Evolutionary conservation across 2,888 invertebrate genomes (phyloP), one percentile per base, ranked within the genome.

Genomic region (Lamellibrachia satsuma): DNA sequence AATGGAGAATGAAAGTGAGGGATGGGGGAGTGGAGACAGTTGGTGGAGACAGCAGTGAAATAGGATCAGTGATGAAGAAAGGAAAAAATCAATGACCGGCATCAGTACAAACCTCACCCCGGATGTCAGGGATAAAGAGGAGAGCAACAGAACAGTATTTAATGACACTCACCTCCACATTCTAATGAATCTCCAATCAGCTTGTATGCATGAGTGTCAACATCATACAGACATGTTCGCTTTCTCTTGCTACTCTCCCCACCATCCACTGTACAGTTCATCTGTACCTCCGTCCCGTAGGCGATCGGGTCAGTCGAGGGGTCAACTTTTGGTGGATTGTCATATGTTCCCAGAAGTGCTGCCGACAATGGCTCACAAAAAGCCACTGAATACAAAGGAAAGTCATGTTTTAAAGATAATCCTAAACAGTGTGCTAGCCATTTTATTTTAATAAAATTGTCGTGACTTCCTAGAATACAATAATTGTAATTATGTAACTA

Each of bases 141-240:
- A 57, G 57, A 57, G 15, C 22, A n/a, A 15, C 91, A 91, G 91
- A 52, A 91, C 22, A 11, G 60, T 2, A 60, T 90, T 51, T 8
- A 90, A 9, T 15, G 75, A 52, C 39, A 92, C 94, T 94, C 92
- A 95, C 95, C 94, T 93, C 95, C 95, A 94, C 95, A 95, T 27
- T 95, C 95, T 93, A 94, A 95, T 7, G 94, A 93, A 1, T 94
- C 94, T 52, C 95, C 95, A 91, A 95, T 94, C 9, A 95, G 94
- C 90, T 93, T 93, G 92, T 95, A 95, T 3, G 52, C n/a, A 52
- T 94, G 93, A n/a, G 90, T 52, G 0, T 90, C 92, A 39, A 94
- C 93, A 92, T 95, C 93, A 90, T 95, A 95, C 3, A 95, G 93
- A 93, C 95, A 95, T 90, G 93, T 93, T 90, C 95, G 93, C 51